Evolutionary conservation across 2,113 vertebrate genomes (phyloP), one percentile per base, ranked within the genome.

Genomic region (Gobio gobio): DNA sequence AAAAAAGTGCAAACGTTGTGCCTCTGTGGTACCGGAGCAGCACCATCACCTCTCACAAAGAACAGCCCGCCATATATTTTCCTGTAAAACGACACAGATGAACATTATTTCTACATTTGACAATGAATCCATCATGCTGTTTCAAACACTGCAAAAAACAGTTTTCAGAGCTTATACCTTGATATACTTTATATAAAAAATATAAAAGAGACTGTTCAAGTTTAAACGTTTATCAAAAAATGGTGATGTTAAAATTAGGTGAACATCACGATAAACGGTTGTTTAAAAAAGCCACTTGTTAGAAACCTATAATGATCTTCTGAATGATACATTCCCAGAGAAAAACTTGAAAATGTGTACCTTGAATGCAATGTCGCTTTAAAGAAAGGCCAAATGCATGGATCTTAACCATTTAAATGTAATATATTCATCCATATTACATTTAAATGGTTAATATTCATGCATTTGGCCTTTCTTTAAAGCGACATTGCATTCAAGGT

Each of bases 11-110:
- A 88, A 90, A 83, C 49, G 73, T 73, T 86, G 49, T 82, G 64
- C 70, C 40, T 87, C 78, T n/a, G n/a, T 40, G 63, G 63, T 24
- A 49, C 10, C 24, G 10, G 18, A 45, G 22, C 18, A 54, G 10
- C n/a, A 49, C 73, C 47, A 63, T 36, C 8, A 26, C 10, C 4
- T 0, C 80, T 95, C 90, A 95, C 90, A 95, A 54, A 20, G 93
- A 93, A 89, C 95, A 95, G 83, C 93, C 92, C 0, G 94, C 95
- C 93, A 95, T 93, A 87, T 95, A 95, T 89, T 95, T 95, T 83
- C 95, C 95, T 95, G 91, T 64, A 49, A 82, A 59, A 3, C 29
- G 3, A 85, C n/a, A 82, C 18, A 59, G 18, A 68, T 10, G 20
- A 24, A 87, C 13, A 64, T 45, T 33, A n/a, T 66, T 24, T 14